These are phyloP conservation scores for Pheosia tremula DNA, from an alignment of 2,888 invertebrate species.

Conservation along the genomic window DNA sequence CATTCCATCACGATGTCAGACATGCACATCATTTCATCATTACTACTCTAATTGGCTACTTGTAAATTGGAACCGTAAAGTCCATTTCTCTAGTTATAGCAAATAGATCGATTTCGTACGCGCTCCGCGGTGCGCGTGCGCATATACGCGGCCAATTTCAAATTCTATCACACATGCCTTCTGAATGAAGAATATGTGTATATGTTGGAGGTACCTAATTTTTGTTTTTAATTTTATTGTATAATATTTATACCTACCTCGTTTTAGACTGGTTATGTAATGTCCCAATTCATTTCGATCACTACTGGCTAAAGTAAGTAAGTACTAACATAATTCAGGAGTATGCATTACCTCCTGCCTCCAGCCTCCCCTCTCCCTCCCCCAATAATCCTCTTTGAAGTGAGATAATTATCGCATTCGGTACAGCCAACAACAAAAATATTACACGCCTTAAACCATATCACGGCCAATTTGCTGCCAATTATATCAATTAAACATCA, in stretches of 20 bases:
- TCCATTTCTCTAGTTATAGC: conserved; percentile 19
- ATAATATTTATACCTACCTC: too few species aligned
- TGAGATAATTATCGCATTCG: conserved; percentile 45
- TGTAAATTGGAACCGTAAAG: conserved; percentile 1
- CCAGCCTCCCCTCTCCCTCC: too few species aligned
- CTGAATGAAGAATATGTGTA: not conserved
- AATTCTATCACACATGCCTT: conserved; percentile 21
- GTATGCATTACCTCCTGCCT: too few species aligned
- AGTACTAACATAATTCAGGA: too few species aligned
- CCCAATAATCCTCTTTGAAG: not conserved
- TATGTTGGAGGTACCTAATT: not conserved
- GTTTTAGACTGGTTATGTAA: too few species aligned
- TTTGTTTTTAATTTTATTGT: too few species aligned
- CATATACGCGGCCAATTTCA: conserved; percentile 28
- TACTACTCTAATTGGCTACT: not conserved
- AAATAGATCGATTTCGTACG: conserved; percentile 20
- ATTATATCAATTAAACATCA: conserved; percentile 65
- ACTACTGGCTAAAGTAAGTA: too few species aligned
- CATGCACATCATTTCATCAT: not conserved
- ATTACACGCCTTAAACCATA: conserved; percentile 49
- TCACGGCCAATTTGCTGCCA: conserved; percentile 46
- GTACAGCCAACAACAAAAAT: conserved; percentile 48
- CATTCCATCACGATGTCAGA: too few species aligned
- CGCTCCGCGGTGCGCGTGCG: conserved; percentile 12
- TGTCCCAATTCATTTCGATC: too few species aligned